Evolutionary conservation across 2,113 vertebrate genomes (phyloP).

Genomic region (Sterna hirundo): DNA sequence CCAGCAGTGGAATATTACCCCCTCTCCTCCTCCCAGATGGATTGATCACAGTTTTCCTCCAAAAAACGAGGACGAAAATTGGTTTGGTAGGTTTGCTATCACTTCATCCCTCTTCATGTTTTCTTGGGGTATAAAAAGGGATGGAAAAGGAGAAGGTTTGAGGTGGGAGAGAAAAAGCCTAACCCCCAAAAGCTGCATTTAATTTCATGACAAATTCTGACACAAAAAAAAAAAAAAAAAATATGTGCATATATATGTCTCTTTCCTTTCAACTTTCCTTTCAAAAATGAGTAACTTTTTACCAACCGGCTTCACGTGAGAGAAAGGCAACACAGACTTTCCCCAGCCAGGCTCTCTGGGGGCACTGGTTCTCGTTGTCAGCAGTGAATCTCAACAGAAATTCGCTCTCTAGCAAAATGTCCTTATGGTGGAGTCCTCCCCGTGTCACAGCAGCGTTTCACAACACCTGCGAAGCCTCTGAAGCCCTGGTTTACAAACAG

Average conservation of each 20-base stretch:
- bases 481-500: neutral
- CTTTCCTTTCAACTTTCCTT: neutral
- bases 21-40: neutral
- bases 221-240: neutral
- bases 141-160: neutral
- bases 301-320: neutral
- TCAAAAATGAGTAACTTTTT: neutral
- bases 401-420: neutral
- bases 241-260: neutral
- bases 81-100: neutral
- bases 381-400: neutral
- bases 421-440: neutral
- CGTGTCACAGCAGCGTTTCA: neutral
- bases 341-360: neutral
- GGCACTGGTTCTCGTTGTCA: neutral
- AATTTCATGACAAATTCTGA: neutral
- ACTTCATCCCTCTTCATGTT: neutral
- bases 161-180: neutral
- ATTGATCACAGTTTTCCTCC: neutral
- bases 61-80: neutral
- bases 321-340: neutral
- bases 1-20: conserved; percentile 5
- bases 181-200: neutral
- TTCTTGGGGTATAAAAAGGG: neutral
- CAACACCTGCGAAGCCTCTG: neutral